phyloP scores from a whole-genome alignment of 2,113 vertebrate genomes.

The Tragelaphus buxtoni region DNA sequence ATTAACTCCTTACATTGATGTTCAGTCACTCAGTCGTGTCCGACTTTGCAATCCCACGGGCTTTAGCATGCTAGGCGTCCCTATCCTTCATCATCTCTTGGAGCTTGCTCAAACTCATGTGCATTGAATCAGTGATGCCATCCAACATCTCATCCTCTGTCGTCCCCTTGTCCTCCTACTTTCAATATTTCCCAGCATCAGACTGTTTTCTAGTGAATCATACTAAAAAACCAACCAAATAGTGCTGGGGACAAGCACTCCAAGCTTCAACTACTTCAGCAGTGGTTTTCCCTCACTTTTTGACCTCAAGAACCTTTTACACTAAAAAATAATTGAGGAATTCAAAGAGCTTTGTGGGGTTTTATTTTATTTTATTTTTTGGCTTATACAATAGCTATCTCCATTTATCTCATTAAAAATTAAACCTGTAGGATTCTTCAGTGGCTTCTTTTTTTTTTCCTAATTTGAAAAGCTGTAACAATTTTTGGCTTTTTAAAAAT shows the following conservation, averaged over 20 bases:
- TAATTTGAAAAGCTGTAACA: neutral
- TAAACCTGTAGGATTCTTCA: neutral
- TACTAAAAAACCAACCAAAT: neutral
- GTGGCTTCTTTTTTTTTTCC: neutral
- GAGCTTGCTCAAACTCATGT: neutral
- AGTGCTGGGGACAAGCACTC: neutral
- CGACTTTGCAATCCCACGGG: neutral
- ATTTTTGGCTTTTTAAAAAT: neutral
- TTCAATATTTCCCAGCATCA: neutral
- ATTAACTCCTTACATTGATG: neutral
- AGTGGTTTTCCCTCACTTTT: neutral
- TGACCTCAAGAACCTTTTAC: neutral
- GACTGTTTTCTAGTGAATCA: neutral
- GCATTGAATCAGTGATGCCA: neutral
- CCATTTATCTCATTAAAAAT: neutral
- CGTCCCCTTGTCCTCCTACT: fast-evolving
- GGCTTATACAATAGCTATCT: neutral
- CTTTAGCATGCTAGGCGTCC: neutral
- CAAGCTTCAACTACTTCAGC: neutral
- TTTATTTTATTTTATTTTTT: neutral
- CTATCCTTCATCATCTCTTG: neutral
- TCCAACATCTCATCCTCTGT: neutral
- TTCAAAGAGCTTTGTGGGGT: neutral
- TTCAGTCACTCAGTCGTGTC: neutral
- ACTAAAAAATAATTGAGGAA: neutral